Base-by-base conservation (phyloP, 2,113 vertebrate species). In the Brachyhypopomus occidentalis region DNA sequence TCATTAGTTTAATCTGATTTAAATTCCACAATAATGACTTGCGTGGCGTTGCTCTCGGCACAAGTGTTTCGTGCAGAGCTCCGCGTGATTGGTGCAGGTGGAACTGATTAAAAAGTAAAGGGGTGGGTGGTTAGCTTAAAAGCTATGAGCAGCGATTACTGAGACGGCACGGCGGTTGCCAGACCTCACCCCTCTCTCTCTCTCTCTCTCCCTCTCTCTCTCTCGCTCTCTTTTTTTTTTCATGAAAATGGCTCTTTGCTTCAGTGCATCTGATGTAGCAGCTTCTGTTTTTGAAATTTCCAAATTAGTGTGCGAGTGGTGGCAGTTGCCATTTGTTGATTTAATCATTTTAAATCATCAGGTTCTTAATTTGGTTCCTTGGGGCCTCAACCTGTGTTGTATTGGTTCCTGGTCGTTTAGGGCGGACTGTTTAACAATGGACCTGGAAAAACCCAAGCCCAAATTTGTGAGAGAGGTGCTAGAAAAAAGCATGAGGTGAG, bases 401-500 rank as follows among this genome's bases (percentile, higher is more conserved):
- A 45, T 22, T 58, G 4, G 23, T 58, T 78, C n/a, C n/a, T 52
- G 56, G 0, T 52, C 8, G 1, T 52, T 52, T 52, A 99, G 98
- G 98, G 92, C 97, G 77, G 98, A 99, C 87, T 98, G 97, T 89
- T 91, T 99, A 90, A 88, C 95, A 20, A 82, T 95, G 89, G 97
- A 99, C 85, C 89, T 88, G 25, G 96, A 98, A 36, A 98, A 95
- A 80, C 97, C 98, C 74, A 98, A 98, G 80, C 97, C 98, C 78
- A 98, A 98, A 87, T 99, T 99, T 94, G 96, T 99, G 78, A 96
- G 92, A 91, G 98, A 99, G 90, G 98, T 98, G 85, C 91, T 99
- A 91, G 97, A 98, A 87, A 99, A 99, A 89, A 92, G 88, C 82
- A 98, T 99, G 97, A 94, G 98, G 98, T 99, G 83, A 7, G 22